phyloP scores from a whole-genome alignment of 2,113 vertebrate species.

The Rhombomys opimus region DNA sequence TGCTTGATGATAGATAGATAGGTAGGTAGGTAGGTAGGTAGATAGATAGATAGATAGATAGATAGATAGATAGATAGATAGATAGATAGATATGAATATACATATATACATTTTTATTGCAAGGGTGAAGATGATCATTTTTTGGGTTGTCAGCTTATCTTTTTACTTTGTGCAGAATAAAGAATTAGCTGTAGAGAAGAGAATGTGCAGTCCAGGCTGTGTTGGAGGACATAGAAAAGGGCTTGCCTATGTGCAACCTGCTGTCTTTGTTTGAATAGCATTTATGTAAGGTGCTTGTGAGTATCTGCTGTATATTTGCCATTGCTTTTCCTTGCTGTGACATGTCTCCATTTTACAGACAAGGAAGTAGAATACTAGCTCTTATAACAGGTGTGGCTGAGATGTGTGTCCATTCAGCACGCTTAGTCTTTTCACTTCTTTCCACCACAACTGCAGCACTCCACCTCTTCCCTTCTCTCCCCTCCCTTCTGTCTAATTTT shows the following conservation, averaged over 20 bases:
- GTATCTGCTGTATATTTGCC: not conserved
- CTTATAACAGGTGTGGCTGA: rapidly evolving
- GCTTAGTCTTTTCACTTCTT: not conserved
- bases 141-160: not conserved
- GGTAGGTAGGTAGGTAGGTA: too few species aligned
- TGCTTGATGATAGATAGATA: too few species aligned
- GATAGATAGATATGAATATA: too few species aligned
- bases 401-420: not conserved
- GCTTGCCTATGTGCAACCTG: too few species aligned
- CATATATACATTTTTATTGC: not conserved
- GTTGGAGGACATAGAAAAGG: not conserved
- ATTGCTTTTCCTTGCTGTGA: not conserved
- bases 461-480: not conserved
- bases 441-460: too few species aligned
- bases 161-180: not conserved
- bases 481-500: not conserved
- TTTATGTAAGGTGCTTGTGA: not conserved
- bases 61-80: too few species aligned
- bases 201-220: not conserved
- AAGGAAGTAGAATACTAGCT: not conserved
- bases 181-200: not conserved
- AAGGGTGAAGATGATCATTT: not conserved
- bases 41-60: too few species aligned
- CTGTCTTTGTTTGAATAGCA: not conserved
- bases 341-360: not conserved